Percentiles rank a stretch among this genome's conserved stretches.
Conservation (phyloP, 2,797 vertebrate species). For the Lepus townsendii region DNA sequence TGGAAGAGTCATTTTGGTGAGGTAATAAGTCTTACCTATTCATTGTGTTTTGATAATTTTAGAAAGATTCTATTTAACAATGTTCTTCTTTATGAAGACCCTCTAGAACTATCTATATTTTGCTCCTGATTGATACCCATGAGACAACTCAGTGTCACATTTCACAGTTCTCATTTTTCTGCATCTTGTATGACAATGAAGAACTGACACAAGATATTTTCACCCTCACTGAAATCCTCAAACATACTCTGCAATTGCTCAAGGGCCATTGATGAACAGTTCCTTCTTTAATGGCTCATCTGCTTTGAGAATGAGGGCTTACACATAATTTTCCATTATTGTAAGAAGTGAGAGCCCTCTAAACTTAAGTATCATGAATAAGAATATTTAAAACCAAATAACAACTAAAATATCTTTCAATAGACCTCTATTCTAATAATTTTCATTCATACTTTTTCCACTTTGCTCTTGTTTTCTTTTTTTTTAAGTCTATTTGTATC, state of each 20-base stretch:
- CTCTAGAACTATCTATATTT: neutral
- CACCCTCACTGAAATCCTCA: neutral
- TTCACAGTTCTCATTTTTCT: neutral
- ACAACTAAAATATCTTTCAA: slow-evolving; percentile 16
- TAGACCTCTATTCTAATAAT: neutral
- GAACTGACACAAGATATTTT: neutral
- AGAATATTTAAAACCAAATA: slow-evolving; percentile 25
- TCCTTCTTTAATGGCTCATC: neutral
- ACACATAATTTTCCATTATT: neutral
- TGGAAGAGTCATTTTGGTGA: neutral
- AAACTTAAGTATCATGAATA: neutral
- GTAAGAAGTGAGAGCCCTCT: neutral
- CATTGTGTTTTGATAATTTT: neutral
- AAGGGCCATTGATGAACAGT: neutral
- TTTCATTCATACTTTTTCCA: neutral
- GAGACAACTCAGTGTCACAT: neutral
- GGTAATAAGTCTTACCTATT: neutral
- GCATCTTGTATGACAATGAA: slow-evolving; percentile 1
- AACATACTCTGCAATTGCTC: neutral
- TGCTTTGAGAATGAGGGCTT: neutral
- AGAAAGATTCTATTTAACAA: neutral
- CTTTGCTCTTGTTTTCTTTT: slow-evolving; percentile 27
- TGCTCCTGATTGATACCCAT: neutral
- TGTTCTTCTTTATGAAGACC: neutral
- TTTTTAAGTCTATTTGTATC: slow-evolving; percentile 3